Base-by-base conservation (phyloP, 2,797 vertebrate species). In the Sebastes alutus region DNA sequence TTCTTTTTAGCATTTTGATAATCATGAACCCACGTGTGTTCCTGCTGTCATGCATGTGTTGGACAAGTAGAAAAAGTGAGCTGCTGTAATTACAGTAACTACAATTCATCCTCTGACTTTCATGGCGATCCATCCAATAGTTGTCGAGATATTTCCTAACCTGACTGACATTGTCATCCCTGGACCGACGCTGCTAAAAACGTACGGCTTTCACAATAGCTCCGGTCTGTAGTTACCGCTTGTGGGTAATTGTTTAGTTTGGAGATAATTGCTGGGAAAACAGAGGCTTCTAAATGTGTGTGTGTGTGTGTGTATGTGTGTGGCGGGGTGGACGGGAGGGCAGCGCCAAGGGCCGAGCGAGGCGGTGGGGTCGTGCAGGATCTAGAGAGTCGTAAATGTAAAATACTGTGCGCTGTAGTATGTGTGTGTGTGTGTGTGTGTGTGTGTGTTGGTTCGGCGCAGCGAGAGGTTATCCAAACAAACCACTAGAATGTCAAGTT, bases 391-490 rank as follows among this genome's bases (percentile, higher is more conserved):
- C 87, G 73, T 94, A 93, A 94, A 93, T 87, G 88, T 93, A 92
- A 93, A 93, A 93, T 92, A 90, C 83, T 86, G 85, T 78, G 86
- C 80, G 83, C 81, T 78, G 85, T 12, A 78, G 78, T 29, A 8
- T 5, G 67, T 23, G 76, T 35, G 70, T 68, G 76, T 66, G 64
- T 64, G 72, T 33, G 70, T 38, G 4, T 38, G 12, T 38, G 35
- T 38, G 38, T 42, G 38, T 42, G 38, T 42, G 38, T 42, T 46
- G 75, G 89, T 84, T 77, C 87, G 32, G 82, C 79, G 11, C 86
- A 85, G 80, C 64, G 63, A 92, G 91, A 93, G 92, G 92, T 93
- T 93, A 93, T 93, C 87, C 89, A 94, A 94, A 94, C 91, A 94
- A 92, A 93, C 89, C 92, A 93, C 90, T 72, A 91, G 90, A 92